These are phyloP conservation scores for Babyrousa celebensis DNA, from an alignment of 2,797 vertebrate genomes.

Conservation along the genomic window DNA sequence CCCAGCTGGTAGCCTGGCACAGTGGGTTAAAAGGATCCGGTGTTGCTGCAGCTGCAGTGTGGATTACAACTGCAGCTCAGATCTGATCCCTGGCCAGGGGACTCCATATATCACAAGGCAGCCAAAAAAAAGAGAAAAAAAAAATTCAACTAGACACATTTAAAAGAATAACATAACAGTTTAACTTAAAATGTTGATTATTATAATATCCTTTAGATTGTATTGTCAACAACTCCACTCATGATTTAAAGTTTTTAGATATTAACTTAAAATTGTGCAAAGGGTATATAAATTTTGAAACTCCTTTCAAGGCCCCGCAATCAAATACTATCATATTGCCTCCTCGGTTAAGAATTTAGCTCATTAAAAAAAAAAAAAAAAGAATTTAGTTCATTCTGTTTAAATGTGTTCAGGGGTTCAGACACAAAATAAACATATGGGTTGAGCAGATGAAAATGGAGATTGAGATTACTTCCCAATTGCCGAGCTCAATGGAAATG, in stretches of 20 bases:
- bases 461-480: conserved; percentile 30
- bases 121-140: too few species aligned
- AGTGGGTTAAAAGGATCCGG: too few species aligned
- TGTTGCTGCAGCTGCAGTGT: too few species aligned
- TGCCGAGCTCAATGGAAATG: conserved; percentile 48
- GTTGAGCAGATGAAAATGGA: conserved; percentile 61
- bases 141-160: not conserved
- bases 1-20: too few species aligned
- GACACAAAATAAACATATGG: conserved; percentile 70
- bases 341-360: not conserved
- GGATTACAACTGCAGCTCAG: too few species aligned
- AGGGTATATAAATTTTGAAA: not conserved
- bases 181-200: conserved; percentile 54
- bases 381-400: conserved; percentile 50
- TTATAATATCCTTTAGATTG: not conserved
- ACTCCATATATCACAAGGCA: too few species aligned
- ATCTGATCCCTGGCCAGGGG: too few species aligned
- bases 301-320: conserved; percentile 2
- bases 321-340: not conserved
- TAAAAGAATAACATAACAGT: not conserved
- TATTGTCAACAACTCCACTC: not conserved
- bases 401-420: conserved; percentile 21
- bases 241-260: conserved; percentile 24
- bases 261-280: conserved; percentile 41
- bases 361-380: conserved; percentile 7